Base-by-base conservation (phyloP, 2,113 vertebrate genomes). In the Tyto alba region DNA sequence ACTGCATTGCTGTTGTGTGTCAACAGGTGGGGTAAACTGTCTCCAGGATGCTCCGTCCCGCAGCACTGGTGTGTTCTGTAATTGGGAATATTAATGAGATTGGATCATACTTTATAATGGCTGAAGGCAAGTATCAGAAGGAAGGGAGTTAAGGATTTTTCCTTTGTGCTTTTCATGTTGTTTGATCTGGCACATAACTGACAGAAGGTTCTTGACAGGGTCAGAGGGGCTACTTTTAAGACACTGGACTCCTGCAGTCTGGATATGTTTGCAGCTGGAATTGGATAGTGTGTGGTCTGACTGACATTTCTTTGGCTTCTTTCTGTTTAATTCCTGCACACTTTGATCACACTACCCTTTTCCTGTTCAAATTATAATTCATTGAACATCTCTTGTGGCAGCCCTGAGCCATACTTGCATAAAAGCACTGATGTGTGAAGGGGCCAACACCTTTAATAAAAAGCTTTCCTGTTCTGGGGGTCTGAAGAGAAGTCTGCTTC, bases 51-150 rank as follows among this genome's bases (percentile, higher is more conserved):
- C 25, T 74, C 43, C n/a, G 53, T 63, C 21, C 36, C 26, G 17
- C 64, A 60, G 47, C 27, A 38, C 27, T 3, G 0, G 1, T 29
- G 57, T 26, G 62, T 36, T 40, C 74, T 71, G 21, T 30, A 86
- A 29, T 0, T 81, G 75, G 45, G 21, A 43, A 47, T 66, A 91
- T 32, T 73, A 45, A 30, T 91, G 71, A 85, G 53, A 95, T 56
- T 36, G 53, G 93, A 63, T 47, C 2, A 3, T 43, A 27, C 68
- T 75, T 73, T 63, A 45, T 13, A 23, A 26, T 25, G 38, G 11
- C 68, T 90, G 86, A 89, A 88, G 91, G 67, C 81, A 94, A 81
- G 21, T 80, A 40, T 74, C 72, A 80, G 89, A 92, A 80, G 43
- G 26, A 85, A 64, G 22, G 32, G 13, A 68, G 34, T 60, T 69